Evolutionary conservation across 2,113 vertebrate species (phyloP), one percentile per base, ranked within the genome.

Genomic region (Neomonachus schauinslandi): DNA sequence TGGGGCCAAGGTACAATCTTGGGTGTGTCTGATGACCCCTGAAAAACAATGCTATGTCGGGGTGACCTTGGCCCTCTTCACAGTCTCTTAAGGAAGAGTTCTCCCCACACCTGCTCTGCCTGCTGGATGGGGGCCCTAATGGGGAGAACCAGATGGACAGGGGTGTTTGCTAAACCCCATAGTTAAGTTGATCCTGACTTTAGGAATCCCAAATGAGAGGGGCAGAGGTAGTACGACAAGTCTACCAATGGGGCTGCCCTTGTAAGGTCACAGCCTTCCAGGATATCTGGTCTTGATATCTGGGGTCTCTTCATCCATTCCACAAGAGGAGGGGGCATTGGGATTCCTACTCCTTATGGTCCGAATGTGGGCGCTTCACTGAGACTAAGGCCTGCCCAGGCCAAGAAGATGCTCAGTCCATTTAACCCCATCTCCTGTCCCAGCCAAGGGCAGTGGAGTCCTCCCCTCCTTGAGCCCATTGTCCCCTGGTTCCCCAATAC

Each of bases 181-280:
- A 24, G 12, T 61, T 67, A 63, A 69, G 42, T 18, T 46, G 59
- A 81, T 55, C n/a, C 55, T 94, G 79, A 65, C 36, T 96, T 51
- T 21, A 42, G 28, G 49, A 86, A 67, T 14, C 79, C 72, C 19
- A 26, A 22, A 59, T 8, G 36, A 4, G 26, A 18, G 9, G 10
- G 3, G n/a, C 7, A 15, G 18, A 24, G 42, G 24, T 3, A 15
- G 22, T 1, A 13, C 1, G 7, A 26, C 10, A 51, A 79, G 22
- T 14, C 80, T 15, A 7, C 69, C 9, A 16, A 14, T 3, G 61
- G 88, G 46, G 28, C 15, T 65, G 19, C 33, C 59, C 33, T 61
- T 72, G 36, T 51, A 71, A 71, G 42, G 51, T 51, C 57, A 92
- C 79, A 61, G 81, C 14, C 24, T 81, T 77, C 59, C 1, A 26